Base-by-base conservation (phyloP, 2,797 vertebrate genomes). In the Helarctos malayanus region DNA sequence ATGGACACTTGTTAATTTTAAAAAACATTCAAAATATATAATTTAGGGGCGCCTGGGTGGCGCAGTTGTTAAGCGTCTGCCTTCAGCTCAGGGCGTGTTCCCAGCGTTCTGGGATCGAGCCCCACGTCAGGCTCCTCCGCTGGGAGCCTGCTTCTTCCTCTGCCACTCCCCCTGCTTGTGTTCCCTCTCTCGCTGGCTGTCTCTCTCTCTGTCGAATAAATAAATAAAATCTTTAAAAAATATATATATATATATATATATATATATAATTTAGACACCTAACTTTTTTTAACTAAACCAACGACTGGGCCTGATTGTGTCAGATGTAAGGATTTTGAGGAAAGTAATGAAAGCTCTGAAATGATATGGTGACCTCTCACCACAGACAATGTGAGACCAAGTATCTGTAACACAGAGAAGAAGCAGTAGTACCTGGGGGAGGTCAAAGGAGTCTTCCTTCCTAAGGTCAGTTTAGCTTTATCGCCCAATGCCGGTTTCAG, bases 341-440 rank as follows among this genome's bases (percentile, higher is more conserved):
- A 35, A 92, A 93, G 49, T 45, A 81, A 61, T 32, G 76, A 96
- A 86, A 91, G 4, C 29, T 83, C 76, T 88, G 11, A 75, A 91
- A 76, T 49, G 11, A 14, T 89, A 32, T 7, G 18, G 38, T 84
- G 68, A 79, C 38, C 27, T 56, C 52, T 56, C 41, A 57, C 54
- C n/a, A 79, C 35, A 85, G 38, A 59, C 47, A 35, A 73, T 6
- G 4, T 41, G 57, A 88, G n/a, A 69, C 47, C n/a, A 76, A 19
- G 25, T 49, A 38, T 79, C 38, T 29, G 1, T 63, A 76, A 71
- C 52, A 61, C 29, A 49, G 90, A 68, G 16, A n/a, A 69, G 47
- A 1, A 29, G 65, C 15, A 23, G 5, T 13, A 68, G 2, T 21
- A 18, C 2, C 2, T 35, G 5, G 15, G 23, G 38, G 68, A 7